Base-by-base conservation (phyloP, 2,797 vertebrate species). In the Clarias laeviceps region DNA sequence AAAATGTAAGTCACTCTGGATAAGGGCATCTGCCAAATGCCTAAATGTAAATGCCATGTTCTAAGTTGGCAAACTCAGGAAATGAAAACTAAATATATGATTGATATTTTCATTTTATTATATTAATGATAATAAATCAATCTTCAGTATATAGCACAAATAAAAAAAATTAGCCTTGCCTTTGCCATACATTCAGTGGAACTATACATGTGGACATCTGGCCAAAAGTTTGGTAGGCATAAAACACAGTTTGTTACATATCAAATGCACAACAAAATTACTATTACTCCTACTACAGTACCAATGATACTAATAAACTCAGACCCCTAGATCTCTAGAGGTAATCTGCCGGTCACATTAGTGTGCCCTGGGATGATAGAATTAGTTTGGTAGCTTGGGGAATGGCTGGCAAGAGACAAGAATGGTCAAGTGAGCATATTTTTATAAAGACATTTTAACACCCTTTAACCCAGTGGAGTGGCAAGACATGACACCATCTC, bases 401-500 rank as follows among this genome's bases (percentile, higher is more conserved):
- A 20, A 80, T 45, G 82, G 85, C 40, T 89, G 88, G 87, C 88
- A 88, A 50, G 69, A 74, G 84, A 65, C 32, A 59, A 50, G 61
- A 61, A 85, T 17, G 32, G 82, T 73, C 85, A 88, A 82, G 69
- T 83, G 83, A 80, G 69, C 80, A 88, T 83, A 85, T 78, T 88
- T 87, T 79, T 82, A 61, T 81, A 69, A 50, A 57, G 45, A 77
- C 83, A 68, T 69, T 83, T 89, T 73, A 85, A 84, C 83, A 84
- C 81, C 82, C 54, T 85, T 88, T 88, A 85, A 87, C 77, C 81
- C 88, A 65, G 83, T 81, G 70, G 29, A 78, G 82, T n/a, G 65
- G 83, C 87, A 81, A 88, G 85, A 59, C 50, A 81, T 74, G 79
- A 29, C 80, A 68, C 85, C 88, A 88, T 87, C 84, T 89, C 85